These are phyloP conservation scores for Ischnus inquisitorius DNA, from an alignment of 2,888 invertebrate genomes.

Conservation along the genomic window DNA sequence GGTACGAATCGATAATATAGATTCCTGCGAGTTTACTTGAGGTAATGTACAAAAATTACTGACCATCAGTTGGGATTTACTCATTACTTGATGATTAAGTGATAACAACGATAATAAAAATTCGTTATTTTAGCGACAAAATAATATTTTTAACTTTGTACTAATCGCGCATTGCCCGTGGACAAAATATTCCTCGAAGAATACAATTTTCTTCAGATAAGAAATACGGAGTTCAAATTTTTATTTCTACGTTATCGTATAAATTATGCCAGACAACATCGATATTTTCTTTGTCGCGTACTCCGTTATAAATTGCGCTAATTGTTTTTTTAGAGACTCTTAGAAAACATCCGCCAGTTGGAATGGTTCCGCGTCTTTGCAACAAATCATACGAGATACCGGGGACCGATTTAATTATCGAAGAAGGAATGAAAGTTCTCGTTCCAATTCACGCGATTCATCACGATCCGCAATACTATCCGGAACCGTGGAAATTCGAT, in stretches of 20 bases:
- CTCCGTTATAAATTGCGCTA: neutral
- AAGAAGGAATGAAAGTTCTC: slow-evolving; percentile 81
- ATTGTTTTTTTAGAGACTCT: slow-evolving; percentile 83
- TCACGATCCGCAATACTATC: slow-evolving; percentile 84
- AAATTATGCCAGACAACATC: too few species aligned
- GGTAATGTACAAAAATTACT: neutral
- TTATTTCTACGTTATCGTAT: too few species aligned
- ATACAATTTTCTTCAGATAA: too few species aligned
- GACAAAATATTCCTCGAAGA: too few species aligned
- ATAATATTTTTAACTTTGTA: neutral
- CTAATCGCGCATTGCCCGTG: too few species aligned
- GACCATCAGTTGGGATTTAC: neutral
- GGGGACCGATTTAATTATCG: slow-evolving; percentile 81
- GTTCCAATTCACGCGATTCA: slow-evolving; percentile 84
- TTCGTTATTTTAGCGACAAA: neutral
- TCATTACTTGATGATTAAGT: neutral
- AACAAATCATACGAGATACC: slow-evolving; percentile 82
- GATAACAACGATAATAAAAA: neutral
- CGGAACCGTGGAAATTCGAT: slow-evolving; percentile 85
- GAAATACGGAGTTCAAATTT: too few species aligned
- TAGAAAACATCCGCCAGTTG: slow-evolving; percentile 85
- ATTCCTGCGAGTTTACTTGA: neutral
- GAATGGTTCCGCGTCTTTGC: slow-evolving; percentile 83
- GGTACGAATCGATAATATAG: neutral
- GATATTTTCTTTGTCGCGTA: neutral